Evolutionary conservation across 1,140 invertebrate species (phyloP).

Genomic region (Elymnias hypermnestra): DNA sequence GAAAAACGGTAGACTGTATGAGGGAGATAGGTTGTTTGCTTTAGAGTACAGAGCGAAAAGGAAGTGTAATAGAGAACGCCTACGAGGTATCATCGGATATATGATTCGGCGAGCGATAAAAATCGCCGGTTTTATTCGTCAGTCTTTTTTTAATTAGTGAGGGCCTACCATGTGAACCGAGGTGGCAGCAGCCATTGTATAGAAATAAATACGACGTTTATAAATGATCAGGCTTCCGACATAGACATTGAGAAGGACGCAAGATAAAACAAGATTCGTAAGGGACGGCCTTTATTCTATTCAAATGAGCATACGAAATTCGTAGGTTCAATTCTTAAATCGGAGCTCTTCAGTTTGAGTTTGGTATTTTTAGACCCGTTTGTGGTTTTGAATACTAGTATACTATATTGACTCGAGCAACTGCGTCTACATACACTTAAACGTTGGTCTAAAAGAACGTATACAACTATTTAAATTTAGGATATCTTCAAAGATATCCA

Average conservation of each 20-base stretch:
- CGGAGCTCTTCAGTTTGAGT: not conserved
- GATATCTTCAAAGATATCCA: no score
- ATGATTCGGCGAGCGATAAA: conserved; percentile 71
- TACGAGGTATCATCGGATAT: conserved; percentile 54
- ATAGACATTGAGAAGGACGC: conserved; percentile 56
- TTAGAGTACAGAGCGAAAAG: conserved; percentile 32
- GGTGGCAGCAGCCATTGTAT: conserved; percentile 61
- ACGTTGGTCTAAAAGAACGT: no score
- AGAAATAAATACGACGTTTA: conserved; percentile 62
- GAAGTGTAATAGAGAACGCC: conserved; percentile 55
- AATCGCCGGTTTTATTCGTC: conserved; percentile 73
- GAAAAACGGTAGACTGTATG: conserved; percentile 33
- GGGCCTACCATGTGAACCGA: conserved; percentile 64
- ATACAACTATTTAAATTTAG: no score
- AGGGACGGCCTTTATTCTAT: conserved; percentile 44
- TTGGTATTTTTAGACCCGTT: not conserved
- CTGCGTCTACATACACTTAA: no score
- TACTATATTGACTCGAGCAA: no score
- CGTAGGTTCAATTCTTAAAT: conserved; percentile 30
- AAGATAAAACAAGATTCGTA: conserved; percentile 46
- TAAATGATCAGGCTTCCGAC: conserved; percentile 57
- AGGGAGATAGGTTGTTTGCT: conserved; percentile 27
- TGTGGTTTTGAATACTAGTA: not conserved
- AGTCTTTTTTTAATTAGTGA: conserved; percentile 72
- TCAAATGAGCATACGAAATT: conserved; percentile 41